Evolutionary conservation across 2,888 invertebrate genomes (phyloP), one percentile per base, ranked within the genome.

Genomic region (Cryptus armator): DNA sequence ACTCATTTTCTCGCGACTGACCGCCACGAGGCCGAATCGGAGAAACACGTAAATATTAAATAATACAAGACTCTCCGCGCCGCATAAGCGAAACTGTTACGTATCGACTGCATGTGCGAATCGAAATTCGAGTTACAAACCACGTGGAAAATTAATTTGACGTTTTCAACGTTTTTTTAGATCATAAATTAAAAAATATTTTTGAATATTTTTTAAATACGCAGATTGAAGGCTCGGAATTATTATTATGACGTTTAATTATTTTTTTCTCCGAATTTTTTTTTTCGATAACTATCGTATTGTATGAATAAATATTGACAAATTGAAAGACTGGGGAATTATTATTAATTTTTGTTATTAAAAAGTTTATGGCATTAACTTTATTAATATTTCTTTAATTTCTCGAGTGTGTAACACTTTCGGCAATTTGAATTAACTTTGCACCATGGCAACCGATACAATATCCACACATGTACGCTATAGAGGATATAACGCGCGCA

Each of bases 31-130:
- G 72, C n/a, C 67, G 37, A 75, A 66, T 67, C 48, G 48, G 53
- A 16, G 19, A 64, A 67, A 19, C 19, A 62, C 68, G 64, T 74
- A 74, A 67, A 71, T 72, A 80, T 80, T 80, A 66, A 80, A 80
- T 80, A 80, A 80, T 79, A 79, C 16, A 67, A 32, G 53, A 44
- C 66, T 62, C 80, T 32, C 51, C 29, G 32, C 44, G 32, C 10
- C 64, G 56, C 32, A 37, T 37, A 48, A 67, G 67, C 43, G 29
- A 62, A 14, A 62, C 62, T 62, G 62, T 62, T 62, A 62, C 32
- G 62, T 32, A 62, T 62, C 62, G 62, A 62, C 32, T n/a, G 32
- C 62, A 62, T 62, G 62, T n/a, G 62, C 62, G 6, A 48, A 32
- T n/a, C 62, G 62, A 32, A 14, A 62, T 62, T 62, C n/a, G 29